Percentiles rank a stretch among this genome's conserved stretches.
Conservation (phyloP, 2,888 invertebrate species). For the Zaprionus lineosus region DNA sequence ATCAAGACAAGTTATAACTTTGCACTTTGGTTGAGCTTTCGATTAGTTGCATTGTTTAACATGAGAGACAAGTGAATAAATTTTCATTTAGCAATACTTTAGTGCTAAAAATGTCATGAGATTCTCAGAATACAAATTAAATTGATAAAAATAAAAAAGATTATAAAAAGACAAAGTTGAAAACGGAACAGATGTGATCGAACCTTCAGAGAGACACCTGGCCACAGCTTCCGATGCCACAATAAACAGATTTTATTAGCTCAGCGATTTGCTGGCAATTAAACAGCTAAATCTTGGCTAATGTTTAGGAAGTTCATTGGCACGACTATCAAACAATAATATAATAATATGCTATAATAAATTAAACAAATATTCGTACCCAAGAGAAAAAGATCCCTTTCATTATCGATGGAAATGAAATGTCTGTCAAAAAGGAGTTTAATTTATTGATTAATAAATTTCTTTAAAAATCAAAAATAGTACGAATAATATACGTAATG, state of each 20-base stretch:
- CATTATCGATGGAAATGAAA: too few species aligned
- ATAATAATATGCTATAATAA: neutral
- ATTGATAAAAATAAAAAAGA: conserved; percentile 23
- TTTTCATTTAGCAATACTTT: too few species aligned
- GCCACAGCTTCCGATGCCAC: conserved; percentile 3
- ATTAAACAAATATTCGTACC: too few species aligned
- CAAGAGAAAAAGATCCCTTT: too few species aligned
- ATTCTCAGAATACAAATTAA: too few species aligned
- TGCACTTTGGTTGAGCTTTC: too few species aligned
- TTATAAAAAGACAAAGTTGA: conserved; percentile 23
- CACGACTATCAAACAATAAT: neutral
- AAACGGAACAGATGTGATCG: conserved; percentile 12
- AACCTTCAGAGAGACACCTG: conserved; percentile 35
- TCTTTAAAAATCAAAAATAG: too few species aligned
- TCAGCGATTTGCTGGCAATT: conserved; percentile 13
- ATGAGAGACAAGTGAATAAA: conserved; percentile 21
- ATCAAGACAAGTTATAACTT: too few species aligned
- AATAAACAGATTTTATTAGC: conserved; percentile 19
- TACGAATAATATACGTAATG: too few species aligned
- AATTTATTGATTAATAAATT: too few species aligned
- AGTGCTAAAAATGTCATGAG: conserved; percentile 43
- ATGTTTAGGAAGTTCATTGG: conserved; percentile 37
- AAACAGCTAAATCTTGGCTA: neutral
- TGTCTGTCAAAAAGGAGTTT: too few species aligned
- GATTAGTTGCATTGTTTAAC: too few species aligned